These are phyloP conservation scores for Cyclina sinensis DNA, from an alignment of 1,140 invertebrate species.

Conservation along the genomic window DNA sequence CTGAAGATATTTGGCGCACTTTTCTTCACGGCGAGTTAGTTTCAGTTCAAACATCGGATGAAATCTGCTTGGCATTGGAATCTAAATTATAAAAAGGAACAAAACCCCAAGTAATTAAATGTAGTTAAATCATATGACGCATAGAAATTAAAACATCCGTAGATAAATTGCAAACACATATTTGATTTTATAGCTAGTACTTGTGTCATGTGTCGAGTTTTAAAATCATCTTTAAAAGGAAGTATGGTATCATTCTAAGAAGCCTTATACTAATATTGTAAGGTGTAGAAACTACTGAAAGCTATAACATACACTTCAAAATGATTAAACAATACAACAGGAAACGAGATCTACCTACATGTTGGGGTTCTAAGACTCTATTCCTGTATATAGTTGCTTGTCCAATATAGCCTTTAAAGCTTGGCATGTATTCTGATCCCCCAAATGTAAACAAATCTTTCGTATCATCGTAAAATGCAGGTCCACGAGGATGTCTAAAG, in stretches of 20 bases:
- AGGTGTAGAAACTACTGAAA: no score
- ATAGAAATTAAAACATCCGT: no score
- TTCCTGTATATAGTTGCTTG: slow-evolving; percentile 74
- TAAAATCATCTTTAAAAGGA: no score
- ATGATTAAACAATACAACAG: no score
- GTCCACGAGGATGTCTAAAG: slow-evolving; percentile 33
- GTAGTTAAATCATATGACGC: no score
- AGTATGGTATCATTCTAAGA: no score
- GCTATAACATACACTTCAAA: no score
- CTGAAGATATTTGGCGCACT: slow-evolving; percentile 70
- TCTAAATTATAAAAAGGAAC: slow-evolving; percentile 71
- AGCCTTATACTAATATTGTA: no score
- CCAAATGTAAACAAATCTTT: slow-evolving; percentile 74
- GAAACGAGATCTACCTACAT: slow-evolving; percentile 58
- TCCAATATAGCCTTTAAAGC: slow-evolving; percentile 79
- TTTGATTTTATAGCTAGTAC: no score
- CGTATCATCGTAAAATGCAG: slow-evolving; percentile 72
- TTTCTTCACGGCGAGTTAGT: slow-evolving; percentile 68
- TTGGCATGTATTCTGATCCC: slow-evolving; percentile 72
- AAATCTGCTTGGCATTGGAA: slow-evolving; percentile 72
- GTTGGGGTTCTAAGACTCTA: slow-evolving; percentile 43
- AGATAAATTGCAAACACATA: no score
- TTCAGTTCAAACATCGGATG: slow-evolving; percentile 80
- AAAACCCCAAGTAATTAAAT: no score
- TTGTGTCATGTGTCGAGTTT: no score